Percentiles rank a stretch among this genome's conserved stretches.
phyloP scores from a whole-genome alignment of 2,888 invertebrate genomes.

The Schizaphis graminum region DNA sequence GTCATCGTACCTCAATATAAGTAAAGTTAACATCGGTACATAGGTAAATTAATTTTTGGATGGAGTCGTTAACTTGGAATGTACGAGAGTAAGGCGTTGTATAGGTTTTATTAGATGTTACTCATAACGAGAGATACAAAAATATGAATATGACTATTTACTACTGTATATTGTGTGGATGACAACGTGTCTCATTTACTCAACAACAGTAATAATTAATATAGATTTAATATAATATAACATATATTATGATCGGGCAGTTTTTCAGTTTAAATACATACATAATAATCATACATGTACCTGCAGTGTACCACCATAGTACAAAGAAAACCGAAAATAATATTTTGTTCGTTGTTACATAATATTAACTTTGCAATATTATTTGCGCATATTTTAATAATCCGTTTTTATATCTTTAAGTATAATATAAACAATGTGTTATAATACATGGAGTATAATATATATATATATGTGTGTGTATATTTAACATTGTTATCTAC shows the following conservation, averaged over 20 bases:
- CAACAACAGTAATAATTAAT: not conserved
- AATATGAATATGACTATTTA: not conserved
- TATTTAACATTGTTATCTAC: not conserved
- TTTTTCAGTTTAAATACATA: not conserved
- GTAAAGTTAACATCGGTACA: too few relatives aligned
- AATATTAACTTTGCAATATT: conserved; percentile 15
- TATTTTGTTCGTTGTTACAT: conserved; percentile 16
- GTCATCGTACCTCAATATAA: too few relatives aligned
- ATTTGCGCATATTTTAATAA: conserved; percentile 33
- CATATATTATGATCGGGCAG: not conserved
- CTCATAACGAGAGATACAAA: too few relatives aligned
- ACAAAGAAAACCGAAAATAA: conserved; percentile 28
- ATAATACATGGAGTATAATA: not conserved
- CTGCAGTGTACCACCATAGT: not conserved
- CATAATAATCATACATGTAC: not conserved
- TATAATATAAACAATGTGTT: not conserved
- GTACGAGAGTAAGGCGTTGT: too few relatives aligned
- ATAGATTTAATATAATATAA: not conserved
- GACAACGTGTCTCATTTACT: not conserved
- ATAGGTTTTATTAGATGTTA: too few relatives aligned
- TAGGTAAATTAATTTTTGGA: too few relatives aligned
- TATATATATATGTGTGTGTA: not conserved
- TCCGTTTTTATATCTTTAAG: conserved; percentile 20
- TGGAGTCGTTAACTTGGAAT: too few relatives aligned
- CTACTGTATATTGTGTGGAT: not conserved